phyloP scores from a whole-genome alignment of 2,113 vertebrate species.

The Opisthocomus hoazin region DNA sequence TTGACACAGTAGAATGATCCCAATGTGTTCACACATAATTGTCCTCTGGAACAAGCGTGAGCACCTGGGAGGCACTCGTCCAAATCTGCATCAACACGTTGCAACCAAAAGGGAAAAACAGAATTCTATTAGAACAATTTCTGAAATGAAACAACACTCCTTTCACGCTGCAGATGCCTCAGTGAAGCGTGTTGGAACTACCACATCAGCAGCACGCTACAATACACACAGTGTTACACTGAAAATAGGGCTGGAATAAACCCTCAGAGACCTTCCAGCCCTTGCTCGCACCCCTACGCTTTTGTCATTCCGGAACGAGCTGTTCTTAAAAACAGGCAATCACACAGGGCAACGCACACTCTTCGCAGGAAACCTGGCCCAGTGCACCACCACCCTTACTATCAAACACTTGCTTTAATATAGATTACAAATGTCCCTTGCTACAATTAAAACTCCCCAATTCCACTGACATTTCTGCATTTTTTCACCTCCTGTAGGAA shows the following conservation, averaged over 20 bases:
- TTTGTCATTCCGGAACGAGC: background rate
- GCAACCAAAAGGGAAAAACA: constrained; percentile 55
- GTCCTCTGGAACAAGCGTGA: constrained; percentile 67
- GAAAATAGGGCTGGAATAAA: background rate
- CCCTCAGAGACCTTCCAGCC: background rate
- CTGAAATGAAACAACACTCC: background rate
- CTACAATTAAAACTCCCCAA: background rate
- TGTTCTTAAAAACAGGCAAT: background rate
- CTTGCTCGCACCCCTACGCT: background rate
- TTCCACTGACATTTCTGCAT: background rate
- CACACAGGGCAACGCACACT: background rate
- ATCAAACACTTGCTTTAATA: background rate
- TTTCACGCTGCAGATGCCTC: background rate
- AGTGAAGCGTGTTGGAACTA: background rate
- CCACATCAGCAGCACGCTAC: background rate
- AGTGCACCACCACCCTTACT: background rate
- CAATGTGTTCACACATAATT: constrained; percentile 74
- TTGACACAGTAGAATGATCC: constrained; percentile 77
- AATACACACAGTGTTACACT: background rate
- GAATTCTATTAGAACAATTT: constrained; percentile 52
- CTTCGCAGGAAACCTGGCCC: background rate
- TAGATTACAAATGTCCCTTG: background rate
- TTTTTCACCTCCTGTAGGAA: background rate
- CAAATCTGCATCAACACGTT: constrained; percentile 54
- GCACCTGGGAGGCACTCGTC: constrained; percentile 73